Evolutionary conservation across 2,113 vertebrate genomes (phyloP).

Genomic region (Paraplagusia blochii): DNA sequence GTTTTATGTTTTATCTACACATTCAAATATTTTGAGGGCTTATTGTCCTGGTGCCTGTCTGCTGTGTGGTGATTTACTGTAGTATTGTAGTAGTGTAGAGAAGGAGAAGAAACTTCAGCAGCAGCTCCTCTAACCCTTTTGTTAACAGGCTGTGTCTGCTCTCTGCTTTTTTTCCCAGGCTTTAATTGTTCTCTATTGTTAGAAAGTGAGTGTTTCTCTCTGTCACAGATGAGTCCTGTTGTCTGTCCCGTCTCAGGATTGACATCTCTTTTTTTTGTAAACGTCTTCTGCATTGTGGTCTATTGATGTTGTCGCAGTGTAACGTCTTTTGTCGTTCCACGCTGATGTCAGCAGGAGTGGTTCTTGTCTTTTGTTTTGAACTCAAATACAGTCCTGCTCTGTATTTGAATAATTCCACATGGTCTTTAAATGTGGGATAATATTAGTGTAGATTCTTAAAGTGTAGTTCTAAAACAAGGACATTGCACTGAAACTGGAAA

Average conservation of each 20-base stretch:
- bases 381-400: conserved; percentile 31
- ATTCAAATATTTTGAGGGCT: no score
- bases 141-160: conserved; percentile 74
- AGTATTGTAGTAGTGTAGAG: background rate
- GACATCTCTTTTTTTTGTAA: conserved; percentile 14
- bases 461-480: no score
- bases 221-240: conserved; percentile 37
- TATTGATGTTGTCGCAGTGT: conserved; percentile 14
- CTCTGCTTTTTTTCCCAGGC: conserved; percentile 88
- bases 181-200: conserved; percentile 91
- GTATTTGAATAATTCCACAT: conserved; percentile 34
- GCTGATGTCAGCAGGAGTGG: background rate
- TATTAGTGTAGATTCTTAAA: no score
- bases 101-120: background rate
- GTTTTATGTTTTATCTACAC: no score
- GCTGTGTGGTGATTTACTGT: no score
- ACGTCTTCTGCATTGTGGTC: conserved; percentile 31
- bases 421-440: no score
- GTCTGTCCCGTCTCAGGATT: conserved; percentile 17
- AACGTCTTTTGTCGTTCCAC: background rate
- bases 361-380: conserved; percentile 11
- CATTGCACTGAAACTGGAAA: no score
- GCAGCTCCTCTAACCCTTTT: conserved; percentile 3
- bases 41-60: no score
- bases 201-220: conserved; percentile 84